A percentile compares a stretch with the other conserved stretches of the same genome.
phyloP scores from a whole-genome alignment of 2,888 invertebrate genomes.

The Drosophila rellima region DNA sequence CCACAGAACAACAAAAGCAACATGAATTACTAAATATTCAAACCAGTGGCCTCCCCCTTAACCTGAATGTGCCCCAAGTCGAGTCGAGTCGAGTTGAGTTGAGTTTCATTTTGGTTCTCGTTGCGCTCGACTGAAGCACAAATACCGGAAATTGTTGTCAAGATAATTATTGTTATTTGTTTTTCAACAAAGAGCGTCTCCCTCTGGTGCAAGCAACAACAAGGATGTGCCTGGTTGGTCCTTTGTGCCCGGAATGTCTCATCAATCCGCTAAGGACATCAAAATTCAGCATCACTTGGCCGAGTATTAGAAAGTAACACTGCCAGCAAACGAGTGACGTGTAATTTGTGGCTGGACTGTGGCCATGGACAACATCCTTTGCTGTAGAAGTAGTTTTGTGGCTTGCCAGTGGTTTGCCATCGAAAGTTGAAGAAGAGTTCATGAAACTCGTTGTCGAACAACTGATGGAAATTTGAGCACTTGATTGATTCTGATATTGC shows the following conservation, averaged over 20 bases:
- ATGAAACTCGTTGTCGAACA: conserved; percentile 60
- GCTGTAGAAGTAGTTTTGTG: conserved; percentile 9
- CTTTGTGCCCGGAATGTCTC: conserved; percentile 53
- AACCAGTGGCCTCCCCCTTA: conserved; percentile 60
- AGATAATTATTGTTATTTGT: conserved; percentile 86
- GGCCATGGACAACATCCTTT: not conserved
- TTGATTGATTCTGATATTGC: conserved; percentile 71
- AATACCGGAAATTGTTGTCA: conserved; percentile 86
- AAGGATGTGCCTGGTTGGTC: conserved; percentile 21
- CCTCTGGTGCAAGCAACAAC: conserved; percentile 15
- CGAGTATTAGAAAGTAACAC: conserved; percentile 17
- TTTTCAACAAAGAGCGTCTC: conserved; percentile 65
- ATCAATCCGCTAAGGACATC: conserved; percentile 74
- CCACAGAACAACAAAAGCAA: conserved; percentile 40
- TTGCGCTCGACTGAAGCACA: conserved; percentile 84
- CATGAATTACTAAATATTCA: conserved; percentile 69
- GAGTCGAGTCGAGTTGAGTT: conserved; percentile 45
- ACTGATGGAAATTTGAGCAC: conserved; percentile 76
- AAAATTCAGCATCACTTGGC: conserved; percentile 54
- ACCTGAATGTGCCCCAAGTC: conserved; percentile 9
- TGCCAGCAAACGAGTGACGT: conserved; percentile 35
- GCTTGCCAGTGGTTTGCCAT: conserved; percentile 60
- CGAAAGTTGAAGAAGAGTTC: conserved; percentile 62
- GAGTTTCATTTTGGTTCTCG: conserved; percentile 76
- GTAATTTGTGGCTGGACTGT: conserved; percentile 66